Conservation (phyloP, 2,888 invertebrate species). For the Rotaria socialis region DNA sequence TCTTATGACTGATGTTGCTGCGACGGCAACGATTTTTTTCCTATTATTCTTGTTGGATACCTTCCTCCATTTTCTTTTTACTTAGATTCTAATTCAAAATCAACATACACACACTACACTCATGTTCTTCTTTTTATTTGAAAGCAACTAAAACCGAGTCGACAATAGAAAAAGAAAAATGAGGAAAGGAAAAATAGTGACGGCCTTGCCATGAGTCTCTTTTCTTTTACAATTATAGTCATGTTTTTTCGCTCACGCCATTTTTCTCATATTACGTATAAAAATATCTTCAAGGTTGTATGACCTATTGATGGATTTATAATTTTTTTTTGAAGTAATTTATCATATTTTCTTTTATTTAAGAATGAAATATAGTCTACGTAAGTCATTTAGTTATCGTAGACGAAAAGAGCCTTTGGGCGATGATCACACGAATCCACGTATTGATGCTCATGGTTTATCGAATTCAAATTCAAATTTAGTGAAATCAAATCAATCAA, state of each 20-base stretch:
- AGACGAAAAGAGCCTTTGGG: neutral
- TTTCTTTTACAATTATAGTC: neutral
- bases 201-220: neutral
- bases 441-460: neutral
- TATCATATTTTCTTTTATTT: neutral
- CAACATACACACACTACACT: neutral
- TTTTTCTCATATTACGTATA: neutral
- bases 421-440: neutral
- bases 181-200: neutral
- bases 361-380: constrained; percentile 21
- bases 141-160: neutral
- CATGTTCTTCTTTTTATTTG: neutral
- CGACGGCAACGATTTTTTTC: neutral
- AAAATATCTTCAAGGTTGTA: neutral
- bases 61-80: neutral
- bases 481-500: constrained; percentile 7
- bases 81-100: neutral
- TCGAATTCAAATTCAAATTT: constrained; percentile 7
- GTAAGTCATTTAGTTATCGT: neutral
- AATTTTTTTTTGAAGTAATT: neutral
- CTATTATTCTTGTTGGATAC: neutral
- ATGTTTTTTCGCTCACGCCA: neutral
- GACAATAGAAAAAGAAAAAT: neutral
- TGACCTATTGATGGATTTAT: neutral
- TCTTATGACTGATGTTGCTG: neutral